Evolutionary conservation across 2,797 vertebrate genomes (phyloP).

Genomic region (Hypotaenidia philippensis): DNA sequence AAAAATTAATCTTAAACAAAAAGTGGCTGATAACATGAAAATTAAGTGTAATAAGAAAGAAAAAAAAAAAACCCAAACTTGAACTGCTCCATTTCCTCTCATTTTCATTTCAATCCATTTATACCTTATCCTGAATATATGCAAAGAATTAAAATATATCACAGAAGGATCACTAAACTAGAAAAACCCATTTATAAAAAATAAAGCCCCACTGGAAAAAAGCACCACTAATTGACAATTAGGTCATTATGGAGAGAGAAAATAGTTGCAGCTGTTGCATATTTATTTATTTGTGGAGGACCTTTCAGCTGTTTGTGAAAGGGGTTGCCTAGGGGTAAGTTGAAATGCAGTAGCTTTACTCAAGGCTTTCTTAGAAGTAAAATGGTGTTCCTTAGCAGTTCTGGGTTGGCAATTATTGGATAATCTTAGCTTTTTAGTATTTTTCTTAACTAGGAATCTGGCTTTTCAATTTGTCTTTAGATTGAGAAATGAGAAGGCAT

Average conservation of each 20-base stretch:
- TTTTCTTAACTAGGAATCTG: neutral
- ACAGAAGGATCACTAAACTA: rapidly evolving
- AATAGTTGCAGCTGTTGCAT: rapidly evolving
- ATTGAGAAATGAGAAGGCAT: rapidly evolving
- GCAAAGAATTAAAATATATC: neutral
- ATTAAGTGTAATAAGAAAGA: rapidly evolving
- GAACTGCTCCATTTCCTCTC: rapidly evolving
- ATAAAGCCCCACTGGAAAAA: neutral
- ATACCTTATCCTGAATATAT: rapidly evolving
- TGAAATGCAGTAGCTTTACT: neutral
- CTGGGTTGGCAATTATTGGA: rapidly evolving
- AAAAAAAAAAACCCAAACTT: neutral
- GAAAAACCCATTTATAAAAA: neutral
- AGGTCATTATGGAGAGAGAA: neutral
- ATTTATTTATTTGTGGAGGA: too few species aligned
- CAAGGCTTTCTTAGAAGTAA: rapidly evolving
- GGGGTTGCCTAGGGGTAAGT: rapidly evolving
- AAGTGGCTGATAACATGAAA: rapidly evolving
- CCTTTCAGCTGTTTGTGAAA: rapidly evolving
- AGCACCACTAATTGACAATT: neutral
- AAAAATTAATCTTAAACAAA: neutral
- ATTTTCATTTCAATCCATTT: rapidly evolving
- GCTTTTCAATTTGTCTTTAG: rapidly evolving
- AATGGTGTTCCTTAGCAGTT: rapidly evolving
- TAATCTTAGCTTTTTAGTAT: rapidly evolving